Evolutionary conservation across 2,113 vertebrate genomes (phyloP).

Genomic region (Otis tarda): DNA sequence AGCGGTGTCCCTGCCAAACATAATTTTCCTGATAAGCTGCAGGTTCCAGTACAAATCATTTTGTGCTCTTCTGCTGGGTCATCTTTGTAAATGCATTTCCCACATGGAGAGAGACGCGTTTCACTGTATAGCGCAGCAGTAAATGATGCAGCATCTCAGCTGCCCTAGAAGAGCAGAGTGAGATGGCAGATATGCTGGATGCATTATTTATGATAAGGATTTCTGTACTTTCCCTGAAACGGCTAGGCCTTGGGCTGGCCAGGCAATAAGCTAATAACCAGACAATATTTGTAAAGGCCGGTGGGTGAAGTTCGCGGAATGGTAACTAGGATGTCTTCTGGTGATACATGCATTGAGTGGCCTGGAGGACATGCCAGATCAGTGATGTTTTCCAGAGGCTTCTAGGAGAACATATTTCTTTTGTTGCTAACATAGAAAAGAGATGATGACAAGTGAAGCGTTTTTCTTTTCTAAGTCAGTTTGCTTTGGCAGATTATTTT

Average conservation of each 20-base stretch:
- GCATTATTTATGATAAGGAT: background rate
- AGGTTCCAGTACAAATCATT: background rate
- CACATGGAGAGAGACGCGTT: background rate
- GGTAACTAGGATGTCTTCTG: background rate
- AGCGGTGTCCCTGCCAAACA: background rate
- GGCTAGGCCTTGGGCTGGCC: background rate
- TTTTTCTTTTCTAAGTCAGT: background rate
- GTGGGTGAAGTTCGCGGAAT: background rate
- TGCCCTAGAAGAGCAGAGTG: background rate
- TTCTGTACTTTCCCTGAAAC: background rate
- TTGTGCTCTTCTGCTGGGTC: background rate
- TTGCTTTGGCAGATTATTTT: slow-evolving; percentile 28
- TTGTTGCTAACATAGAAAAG: background rate
- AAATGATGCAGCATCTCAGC: background rate
- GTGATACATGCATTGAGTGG: background rate
- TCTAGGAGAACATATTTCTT: background rate
- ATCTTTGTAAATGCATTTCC: background rate
- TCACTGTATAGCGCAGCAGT: background rate
- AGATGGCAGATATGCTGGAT: background rate
- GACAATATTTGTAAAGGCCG: background rate
- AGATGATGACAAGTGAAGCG: background rate
- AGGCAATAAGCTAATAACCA: background rate
- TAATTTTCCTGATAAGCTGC: background rate
- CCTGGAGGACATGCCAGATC: background rate
- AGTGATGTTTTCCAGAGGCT: background rate